Conservation (phyloP, 2,888 invertebrate genomes). For the Cistogaster globosa region DNA sequence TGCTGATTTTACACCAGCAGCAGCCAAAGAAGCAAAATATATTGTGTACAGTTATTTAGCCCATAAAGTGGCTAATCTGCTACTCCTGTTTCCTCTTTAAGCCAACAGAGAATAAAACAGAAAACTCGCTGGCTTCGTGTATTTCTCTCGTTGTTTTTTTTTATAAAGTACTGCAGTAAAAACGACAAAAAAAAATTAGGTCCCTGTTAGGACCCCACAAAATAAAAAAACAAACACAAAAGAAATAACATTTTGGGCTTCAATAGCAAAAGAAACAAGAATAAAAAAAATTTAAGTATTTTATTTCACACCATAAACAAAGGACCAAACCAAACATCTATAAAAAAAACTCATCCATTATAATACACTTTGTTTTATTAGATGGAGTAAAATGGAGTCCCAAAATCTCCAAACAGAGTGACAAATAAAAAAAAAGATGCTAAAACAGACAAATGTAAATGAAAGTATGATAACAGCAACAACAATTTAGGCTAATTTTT, state of each 20-base stretch:
- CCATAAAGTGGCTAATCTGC: conserved; percentile 31
- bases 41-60: conserved; percentile 2
- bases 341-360: neutral
- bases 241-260: conserved; percentile 20
- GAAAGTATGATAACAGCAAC: conserved; percentile 4
- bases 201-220: conserved; percentile 30
- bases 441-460: conserved; percentile 22
- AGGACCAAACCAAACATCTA: conserved; percentile 2
- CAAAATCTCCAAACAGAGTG: neutral
- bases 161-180: conserved; percentile 59
- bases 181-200: conserved; percentile 56
- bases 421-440: conserved; percentile 9
- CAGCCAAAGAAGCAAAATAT: conserved; percentile 3
- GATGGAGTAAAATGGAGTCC: neutral
- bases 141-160: neutral
- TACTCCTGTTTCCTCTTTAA: conserved; percentile 29
- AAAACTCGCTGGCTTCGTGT: conserved; percentile 10
- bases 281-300: conserved; percentile 17
- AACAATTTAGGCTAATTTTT: conserved; percentile 49
- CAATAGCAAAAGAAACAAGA: conserved; percentile 4
- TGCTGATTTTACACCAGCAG: conserved; percentile 8
- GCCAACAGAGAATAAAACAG: neutral
- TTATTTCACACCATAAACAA: conserved; percentile 42
- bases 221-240: conserved; percentile 39
- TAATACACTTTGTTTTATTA: conserved; percentile 15